Evolutionary conservation across 1,140 invertebrate genomes (phyloP), one percentile per base, ranked within the genome.

Genomic region (Lucilia cuprina): DNA sequence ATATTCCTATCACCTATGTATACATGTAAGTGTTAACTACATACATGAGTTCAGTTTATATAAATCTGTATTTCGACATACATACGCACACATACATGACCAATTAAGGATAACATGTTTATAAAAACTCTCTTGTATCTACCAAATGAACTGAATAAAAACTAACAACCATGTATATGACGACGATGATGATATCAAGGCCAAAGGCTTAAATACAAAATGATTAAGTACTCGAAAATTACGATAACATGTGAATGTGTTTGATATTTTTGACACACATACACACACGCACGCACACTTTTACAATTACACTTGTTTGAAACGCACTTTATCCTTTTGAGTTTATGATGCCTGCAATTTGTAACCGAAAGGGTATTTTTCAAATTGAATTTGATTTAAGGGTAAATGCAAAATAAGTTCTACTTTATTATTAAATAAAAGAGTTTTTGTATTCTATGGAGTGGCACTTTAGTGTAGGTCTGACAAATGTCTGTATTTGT

Each of bases 121-220:
- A 70, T 70, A 9, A 70, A 30, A 70, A 70, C 65, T 70, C 65
- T n/a, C 55, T 30, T 60, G 41, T 41, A 41, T 41, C 55, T 21
- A 70, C 21, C 65, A 21, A 70, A 70, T 70, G 25, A 70, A 70
- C n/a, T n/a, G 65, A 70, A 41, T n/a, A 55, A 70, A 70, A 70
- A 70, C 65, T 70, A 21, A 21, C 65, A 70, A 21, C 65, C 21
- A 70, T 21, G 65, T 70, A 21, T 5, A 30, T 30, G n/a, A 30
- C 3, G 25, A 19, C 21, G 19, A 21, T 70, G 65, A 70, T 70
- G 65, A 80, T 80, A 21, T 80, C 41, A 80, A 80, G 77, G 77
- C n/a, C 77, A 80, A 80, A 80, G 41, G 77, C 77, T 80, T 80
- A 80, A 80, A 80, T 49, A 80, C 77, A 49, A 80, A 80, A 80